These are phyloP conservation scores for Tychaedon coryphoeus DNA, from an alignment of 2,113 vertebrate genomes.

Conservation along the genomic window DNA sequence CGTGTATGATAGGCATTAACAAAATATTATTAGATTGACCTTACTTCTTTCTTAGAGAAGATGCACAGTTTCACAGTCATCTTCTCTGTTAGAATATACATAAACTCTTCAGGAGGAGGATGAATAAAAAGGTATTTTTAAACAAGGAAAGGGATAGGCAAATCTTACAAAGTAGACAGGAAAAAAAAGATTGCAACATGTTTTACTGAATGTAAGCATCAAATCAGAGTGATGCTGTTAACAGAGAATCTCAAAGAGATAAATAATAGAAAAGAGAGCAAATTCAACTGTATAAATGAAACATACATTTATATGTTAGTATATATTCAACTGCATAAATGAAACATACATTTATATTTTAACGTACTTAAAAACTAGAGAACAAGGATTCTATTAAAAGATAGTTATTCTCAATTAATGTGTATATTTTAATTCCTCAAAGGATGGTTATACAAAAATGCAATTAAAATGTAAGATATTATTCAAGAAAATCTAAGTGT, in stretches of 20 bases:
- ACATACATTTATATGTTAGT: no score
- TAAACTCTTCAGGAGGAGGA: background rate
- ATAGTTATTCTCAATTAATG: background rate
- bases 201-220: background rate
- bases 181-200: background rate
- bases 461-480: background rate
- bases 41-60: background rate
- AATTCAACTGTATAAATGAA: background rate
- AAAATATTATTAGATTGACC: conserved; percentile 10
- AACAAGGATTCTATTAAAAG: background rate
- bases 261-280: background rate
- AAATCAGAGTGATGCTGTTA: background rate
- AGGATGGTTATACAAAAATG: background rate
- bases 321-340: background rate
- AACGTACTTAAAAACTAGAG: background rate
- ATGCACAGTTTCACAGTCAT: background rate
- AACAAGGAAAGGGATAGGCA: background rate
- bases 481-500: background rate
- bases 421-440: background rate
- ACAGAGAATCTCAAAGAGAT: background rate
- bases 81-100: background rate
- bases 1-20: background rate
- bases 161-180: background rate
- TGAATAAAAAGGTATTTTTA: background rate
- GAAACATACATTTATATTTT: no score